These are phyloP conservation scores for Dolichomitus sp. DNA, from an alignment of 2,888 invertebrate genomes.

Conservation along the genomic window DNA sequence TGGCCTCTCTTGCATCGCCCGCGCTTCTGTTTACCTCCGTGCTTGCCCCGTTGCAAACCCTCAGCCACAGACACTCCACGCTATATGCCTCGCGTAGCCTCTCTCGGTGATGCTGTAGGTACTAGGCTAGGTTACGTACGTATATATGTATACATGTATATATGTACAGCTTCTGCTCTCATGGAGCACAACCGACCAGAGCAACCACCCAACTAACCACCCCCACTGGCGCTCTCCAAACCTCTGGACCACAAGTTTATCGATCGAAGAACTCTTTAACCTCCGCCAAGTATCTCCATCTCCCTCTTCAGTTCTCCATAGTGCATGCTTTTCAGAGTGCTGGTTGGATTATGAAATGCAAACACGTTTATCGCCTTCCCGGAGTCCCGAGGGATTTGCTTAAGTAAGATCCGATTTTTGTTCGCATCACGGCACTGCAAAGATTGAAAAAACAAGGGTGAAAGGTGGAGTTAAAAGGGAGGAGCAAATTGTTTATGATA, in stretches of 20 bases:
- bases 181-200: conserved; percentile 28
- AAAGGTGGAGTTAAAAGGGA: background rate
- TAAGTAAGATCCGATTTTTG: conserved; percentile 31
- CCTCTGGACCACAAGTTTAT: conserved; percentile 57
- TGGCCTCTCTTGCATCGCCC: background rate
- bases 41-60: conserved; percentile 25
- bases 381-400: conserved; percentile 13
- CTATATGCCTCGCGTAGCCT: conserved; percentile 12
- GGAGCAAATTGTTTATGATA: conserved; percentile 2
- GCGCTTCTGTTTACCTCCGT: conserved; percentile 31
- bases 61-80: conserved; percentile 30
- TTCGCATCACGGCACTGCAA: background rate
- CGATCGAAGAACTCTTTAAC: conserved; percentile 61
- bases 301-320: background rate
- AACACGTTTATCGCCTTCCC: conserved; percentile 55
- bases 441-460: conserved; percentile 9
- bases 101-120: background rate
- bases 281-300: conserved; percentile 35
- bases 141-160: conserved; percentile 1
- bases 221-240: conserved; percentile 30
- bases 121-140: background rate
- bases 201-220: conserved; percentile 47
- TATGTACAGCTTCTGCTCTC: background rate
- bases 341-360: conserved; percentile 57
- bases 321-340: conserved; percentile 55